phyloP scores from a whole-genome alignment of 2,888 invertebrate genomes.

The Gibbula magus region DNA sequence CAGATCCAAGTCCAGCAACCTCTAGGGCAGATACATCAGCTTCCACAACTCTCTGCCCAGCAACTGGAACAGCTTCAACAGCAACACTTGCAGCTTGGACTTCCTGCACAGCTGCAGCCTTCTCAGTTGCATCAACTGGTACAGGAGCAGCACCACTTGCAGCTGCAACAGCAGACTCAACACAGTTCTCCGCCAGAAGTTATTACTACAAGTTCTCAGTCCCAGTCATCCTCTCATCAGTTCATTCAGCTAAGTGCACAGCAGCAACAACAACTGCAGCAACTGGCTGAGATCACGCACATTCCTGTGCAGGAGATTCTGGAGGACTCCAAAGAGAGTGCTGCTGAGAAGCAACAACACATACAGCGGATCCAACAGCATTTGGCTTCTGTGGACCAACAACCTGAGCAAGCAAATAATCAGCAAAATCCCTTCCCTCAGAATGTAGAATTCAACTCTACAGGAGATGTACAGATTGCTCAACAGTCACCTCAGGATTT shows the following conservation, averaged over 20 bases:
- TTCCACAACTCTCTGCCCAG: constrained; percentile 39
- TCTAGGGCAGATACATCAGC: constrained; percentile 73
- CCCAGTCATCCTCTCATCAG: background rate
- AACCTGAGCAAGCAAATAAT: constrained; percentile 13
- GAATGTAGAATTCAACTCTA: background rate
- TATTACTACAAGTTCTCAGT: constrained; percentile 4
- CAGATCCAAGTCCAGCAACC: constrained; percentile 43
- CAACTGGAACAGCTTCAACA: constrained; percentile 50
- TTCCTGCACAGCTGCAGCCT: constrained; percentile 53
- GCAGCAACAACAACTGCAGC: constrained; percentile 25
- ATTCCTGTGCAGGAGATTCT: constrained; percentile 21
- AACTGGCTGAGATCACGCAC: constrained; percentile 11
- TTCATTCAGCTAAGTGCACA: constrained; percentile 18
- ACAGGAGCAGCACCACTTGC: constrained; percentile 50
- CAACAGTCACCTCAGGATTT: constrained; percentile 32
- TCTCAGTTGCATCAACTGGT: constrained; percentile 48
- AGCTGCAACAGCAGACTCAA: constrained; percentile 50
- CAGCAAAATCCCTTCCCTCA: constrained; percentile 22
- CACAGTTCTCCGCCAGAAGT: constrained; percentile 31
- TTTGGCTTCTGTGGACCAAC: constrained; percentile 35
- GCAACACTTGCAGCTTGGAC: constrained; percentile 43
- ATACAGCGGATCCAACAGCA: constrained; percentile 36
- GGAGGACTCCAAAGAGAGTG: constrained; percentile 2
- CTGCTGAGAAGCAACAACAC: constrained; percentile 30
- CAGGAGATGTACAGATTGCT: constrained; percentile 22